phyloP scores from a whole-genome alignment of 2,797 vertebrate species.

The Scomberomorus guttatus region DNA sequence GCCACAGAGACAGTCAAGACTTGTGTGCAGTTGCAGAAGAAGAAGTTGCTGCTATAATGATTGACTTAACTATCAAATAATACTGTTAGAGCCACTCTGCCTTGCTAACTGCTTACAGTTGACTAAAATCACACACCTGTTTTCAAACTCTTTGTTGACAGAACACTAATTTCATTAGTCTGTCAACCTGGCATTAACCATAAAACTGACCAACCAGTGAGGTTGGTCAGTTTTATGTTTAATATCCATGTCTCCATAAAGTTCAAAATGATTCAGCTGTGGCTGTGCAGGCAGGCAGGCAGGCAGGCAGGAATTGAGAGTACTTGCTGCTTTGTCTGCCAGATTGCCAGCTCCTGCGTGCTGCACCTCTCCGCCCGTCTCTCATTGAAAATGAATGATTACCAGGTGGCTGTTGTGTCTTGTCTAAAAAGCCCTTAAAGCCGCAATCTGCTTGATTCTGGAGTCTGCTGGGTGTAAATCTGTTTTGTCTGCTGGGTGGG shows the following conservation, averaged over 20 bases:
- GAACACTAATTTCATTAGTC: constrained; percentile 12
- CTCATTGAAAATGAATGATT: constrained; percentile 68
- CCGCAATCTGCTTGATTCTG: constrained; percentile 60
- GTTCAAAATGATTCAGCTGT: constrained; percentile 25
- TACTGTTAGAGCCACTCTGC: too few species aligned
- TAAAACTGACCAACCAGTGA: too few species aligned
- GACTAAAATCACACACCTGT: too few species aligned
- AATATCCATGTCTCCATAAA: constrained; percentile 25
- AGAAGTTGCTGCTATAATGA: too few species aligned
- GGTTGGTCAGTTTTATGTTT: constrained; percentile 1
- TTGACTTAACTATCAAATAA: too few species aligned
- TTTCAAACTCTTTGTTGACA: constrained; percentile 15
- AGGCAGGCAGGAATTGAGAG: constrained; percentile 15
- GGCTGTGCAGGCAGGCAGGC: background rate
- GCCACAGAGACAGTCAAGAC: too few species aligned
- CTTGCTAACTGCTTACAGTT: too few species aligned
- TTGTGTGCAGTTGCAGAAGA: too few species aligned
- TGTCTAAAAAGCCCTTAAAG: constrained; percentile 58
- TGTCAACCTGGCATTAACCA: background rate
- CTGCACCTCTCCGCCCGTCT: constrained; percentile 11
- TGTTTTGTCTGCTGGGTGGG: constrained; percentile 65
- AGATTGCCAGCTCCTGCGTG: constrained; percentile 40
- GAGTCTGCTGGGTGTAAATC: constrained; percentile 61
- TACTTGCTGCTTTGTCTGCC: constrained; percentile 39
- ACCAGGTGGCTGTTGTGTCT: constrained; percentile 54